A percentile compares a stretch with the other conserved stretches of the same genome.
These are phyloP conservation scores for Gadopsis bispinosus DNA, from an alignment of 2,797 vertebrate genomes.

Conservation along the genomic window DNA sequence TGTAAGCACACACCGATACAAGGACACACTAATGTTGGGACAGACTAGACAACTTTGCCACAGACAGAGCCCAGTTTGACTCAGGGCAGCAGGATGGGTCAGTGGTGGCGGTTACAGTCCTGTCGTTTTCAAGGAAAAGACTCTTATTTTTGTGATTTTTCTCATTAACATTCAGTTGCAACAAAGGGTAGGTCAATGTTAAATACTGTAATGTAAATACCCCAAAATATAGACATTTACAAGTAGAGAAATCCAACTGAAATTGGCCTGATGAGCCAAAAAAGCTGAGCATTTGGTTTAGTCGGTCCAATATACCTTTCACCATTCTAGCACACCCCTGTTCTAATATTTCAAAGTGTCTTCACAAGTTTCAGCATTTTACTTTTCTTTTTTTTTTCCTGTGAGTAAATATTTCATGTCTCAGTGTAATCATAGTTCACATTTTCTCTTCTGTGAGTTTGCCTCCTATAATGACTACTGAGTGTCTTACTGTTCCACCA, in stretches of 20 bases:
- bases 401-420: not conserved
- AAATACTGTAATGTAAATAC: not conserved
- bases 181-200: not conserved
- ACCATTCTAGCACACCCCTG: not conserved
- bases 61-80: not conserved
- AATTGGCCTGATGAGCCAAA: not conserved
- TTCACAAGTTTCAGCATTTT: not conserved
- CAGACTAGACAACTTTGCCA: conserved; percentile 25
- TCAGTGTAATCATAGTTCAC: not conserved
- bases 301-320: not conserved
- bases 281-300: not conserved
- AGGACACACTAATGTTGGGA: conserved; percentile 29
- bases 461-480: not conserved
- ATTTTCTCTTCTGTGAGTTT: not conserved
- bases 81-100: not conserved
- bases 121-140: not conserved
- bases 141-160: not conserved
- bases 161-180: not conserved
- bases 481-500: conserved; percentile 20
- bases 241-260: not conserved
- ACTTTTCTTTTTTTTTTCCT: not conserved
- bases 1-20: conserved; percentile 14
- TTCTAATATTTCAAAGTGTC: not conserved
- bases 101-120: not conserved
- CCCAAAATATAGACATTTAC: not conserved